phyloP scores from a whole-genome alignment of 2,888 invertebrate genomes.

The Apomyelois bistriatella region DNA sequence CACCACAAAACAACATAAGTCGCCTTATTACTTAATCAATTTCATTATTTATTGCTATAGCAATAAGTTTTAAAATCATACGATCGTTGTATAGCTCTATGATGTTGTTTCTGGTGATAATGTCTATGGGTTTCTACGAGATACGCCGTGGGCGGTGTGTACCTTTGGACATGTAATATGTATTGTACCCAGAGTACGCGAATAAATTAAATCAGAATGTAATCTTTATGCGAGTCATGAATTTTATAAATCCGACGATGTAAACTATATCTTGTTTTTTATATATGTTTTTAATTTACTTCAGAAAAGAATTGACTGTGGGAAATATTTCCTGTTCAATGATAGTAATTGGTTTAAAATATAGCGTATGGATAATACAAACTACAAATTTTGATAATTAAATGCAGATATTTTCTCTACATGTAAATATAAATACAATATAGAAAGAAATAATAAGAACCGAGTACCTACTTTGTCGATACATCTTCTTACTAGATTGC shows the following conservation, averaged over 20 bases:
- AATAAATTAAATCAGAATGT: slow-evolving; percentile 7
- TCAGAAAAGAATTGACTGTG: too few relatives aligned
- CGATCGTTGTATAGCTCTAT: slow-evolving; percentile 20
- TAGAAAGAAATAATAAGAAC: too few relatives aligned
- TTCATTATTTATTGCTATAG: background rate
- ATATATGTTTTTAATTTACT: too few relatives aligned
- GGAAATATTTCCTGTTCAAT: too few relatives aligned
- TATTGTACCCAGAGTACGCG: slow-evolving; percentile 46
- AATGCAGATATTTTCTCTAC: too few relatives aligned
- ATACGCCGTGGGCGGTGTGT: slow-evolving; percentile 68
- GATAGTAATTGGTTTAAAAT: too few relatives aligned
- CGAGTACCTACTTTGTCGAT: too few relatives aligned
- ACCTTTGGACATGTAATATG: slow-evolving; percentile 69
- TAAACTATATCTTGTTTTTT: too few relatives aligned
- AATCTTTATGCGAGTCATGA: slow-evolving; percentile 20
- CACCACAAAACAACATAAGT: slow-evolving; percentile 11
- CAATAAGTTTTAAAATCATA: slow-evolving; percentile 17
- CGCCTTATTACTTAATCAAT: background rate
- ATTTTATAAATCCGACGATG: background rate
- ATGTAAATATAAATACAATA: too few relatives aligned
- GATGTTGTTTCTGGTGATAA: slow-evolving; percentile 16
- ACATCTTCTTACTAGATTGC: too few relatives aligned
- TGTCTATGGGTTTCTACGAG: slow-evolving; percentile 32
- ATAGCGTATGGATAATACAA: too few relatives aligned
- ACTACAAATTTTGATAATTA: too few relatives aligned